Conservation (phyloP, 2,797 vertebrate genomes). For the Hydrocynus forskahlii region DNA sequence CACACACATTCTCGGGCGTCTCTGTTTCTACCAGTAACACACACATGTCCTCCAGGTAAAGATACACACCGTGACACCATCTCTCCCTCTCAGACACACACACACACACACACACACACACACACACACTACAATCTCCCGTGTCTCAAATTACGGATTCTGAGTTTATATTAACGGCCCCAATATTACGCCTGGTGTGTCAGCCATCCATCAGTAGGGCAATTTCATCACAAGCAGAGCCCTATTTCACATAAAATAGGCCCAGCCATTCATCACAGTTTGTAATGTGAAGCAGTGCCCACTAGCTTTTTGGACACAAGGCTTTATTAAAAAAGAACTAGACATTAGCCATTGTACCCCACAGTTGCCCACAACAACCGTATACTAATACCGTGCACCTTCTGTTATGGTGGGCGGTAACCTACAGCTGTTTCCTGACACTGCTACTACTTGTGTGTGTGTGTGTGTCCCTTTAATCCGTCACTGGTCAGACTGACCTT, state of each 20-base stretch:
- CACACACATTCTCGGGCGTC: constrained; percentile 9
- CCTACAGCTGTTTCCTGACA: not conserved
- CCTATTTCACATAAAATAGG: constrained; percentile 39
- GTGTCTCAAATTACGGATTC: constrained; percentile 26
- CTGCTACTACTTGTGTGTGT: not conserved
- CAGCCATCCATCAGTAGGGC: constrained; percentile 49
- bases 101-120: not conserved
- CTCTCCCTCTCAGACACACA: too few species aligned
- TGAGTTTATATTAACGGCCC: constrained; percentile 35
- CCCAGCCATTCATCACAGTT: constrained; percentile 33
- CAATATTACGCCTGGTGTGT: constrained; percentile 24
- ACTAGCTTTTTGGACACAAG: constrained; percentile 1
- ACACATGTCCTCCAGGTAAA: not conserved
- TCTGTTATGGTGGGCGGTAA: not conserved
- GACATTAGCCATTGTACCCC: not conserved
- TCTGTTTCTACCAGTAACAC: not conserved
- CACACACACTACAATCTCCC: constrained; percentile 19
- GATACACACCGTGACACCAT: too few species aligned
- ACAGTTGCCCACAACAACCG: not conserved
- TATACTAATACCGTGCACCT: not conserved
- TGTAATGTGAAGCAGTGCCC: not conserved
- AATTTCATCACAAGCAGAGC: constrained; percentile 36
- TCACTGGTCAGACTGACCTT: not conserved
- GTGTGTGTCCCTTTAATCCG: not conserved
- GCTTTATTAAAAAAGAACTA: constrained; percentile 39